Evolutionary conservation across 1,140 invertebrate species (phyloP).

Genomic region (Drosophila fuyamai): DNA sequence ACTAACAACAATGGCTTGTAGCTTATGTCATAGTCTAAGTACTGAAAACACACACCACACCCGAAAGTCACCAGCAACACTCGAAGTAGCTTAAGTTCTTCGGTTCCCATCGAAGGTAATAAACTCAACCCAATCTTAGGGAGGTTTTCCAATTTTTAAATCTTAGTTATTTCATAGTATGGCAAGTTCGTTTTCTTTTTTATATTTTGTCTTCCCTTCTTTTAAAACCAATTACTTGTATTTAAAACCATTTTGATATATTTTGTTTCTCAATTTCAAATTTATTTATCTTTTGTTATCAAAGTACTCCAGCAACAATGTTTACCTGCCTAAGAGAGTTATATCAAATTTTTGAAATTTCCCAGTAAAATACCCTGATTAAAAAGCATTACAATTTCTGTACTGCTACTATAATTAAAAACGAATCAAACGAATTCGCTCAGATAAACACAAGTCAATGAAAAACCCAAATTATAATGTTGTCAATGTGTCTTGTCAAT

Average conservation of each 20-base stretch:
- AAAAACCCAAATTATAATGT: conserved; percentile 45
- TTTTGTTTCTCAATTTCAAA: no score
- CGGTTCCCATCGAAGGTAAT: conserved; percentile 50
- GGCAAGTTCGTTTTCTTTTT: no score
- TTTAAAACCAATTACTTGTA: no score
- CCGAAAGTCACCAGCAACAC: conserved; percentile 16
- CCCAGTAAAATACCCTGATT: conserved; percentile 13
- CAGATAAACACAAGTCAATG: conserved; percentile 14
- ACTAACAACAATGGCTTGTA: conserved; percentile 67
- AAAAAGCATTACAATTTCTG: conserved; percentile 3
- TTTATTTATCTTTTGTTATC: not conserved
- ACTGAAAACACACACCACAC: conserved; percentile 33
- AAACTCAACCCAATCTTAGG: conserved; percentile 23
- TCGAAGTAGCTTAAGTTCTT: conserved; percentile 37
- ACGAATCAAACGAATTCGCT: conserved; percentile 25
- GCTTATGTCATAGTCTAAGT: conserved; percentile 56
- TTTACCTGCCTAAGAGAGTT: conserved; percentile 9
- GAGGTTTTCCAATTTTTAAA: not conserved
- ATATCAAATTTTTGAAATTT: conserved; percentile 15
- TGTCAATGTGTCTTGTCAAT: conserved; percentile 69
- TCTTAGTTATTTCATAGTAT: no score
- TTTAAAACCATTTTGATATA: no score
- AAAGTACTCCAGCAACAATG: not conserved
- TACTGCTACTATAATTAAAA: conserved; percentile 54
- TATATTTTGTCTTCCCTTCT: no score